These are phyloP conservation scores for Antidorcas marsupialis DNA, from an alignment of 2,113 vertebrate genomes.

Conservation along the genomic window DNA sequence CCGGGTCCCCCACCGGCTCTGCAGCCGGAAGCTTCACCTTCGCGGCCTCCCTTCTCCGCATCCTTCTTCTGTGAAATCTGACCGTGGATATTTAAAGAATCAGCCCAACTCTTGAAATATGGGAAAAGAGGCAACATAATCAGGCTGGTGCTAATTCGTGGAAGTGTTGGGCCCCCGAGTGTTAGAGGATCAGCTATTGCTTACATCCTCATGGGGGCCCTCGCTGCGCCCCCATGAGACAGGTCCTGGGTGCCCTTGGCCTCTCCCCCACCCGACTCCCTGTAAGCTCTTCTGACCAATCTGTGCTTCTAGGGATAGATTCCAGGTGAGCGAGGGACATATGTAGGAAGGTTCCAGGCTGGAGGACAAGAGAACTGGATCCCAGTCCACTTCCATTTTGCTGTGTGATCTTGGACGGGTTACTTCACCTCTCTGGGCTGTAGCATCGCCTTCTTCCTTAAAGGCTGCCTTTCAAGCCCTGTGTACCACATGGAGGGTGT, in stretches of 20 bases:
- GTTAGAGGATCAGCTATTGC: rapidly evolving
- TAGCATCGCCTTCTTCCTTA: not conserved
- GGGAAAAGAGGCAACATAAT: no score
- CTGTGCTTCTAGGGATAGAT: not conserved
- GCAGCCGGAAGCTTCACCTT: not conserved
- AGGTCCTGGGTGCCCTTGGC: not conserved
- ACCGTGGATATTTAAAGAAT: not conserved
- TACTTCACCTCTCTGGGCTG: not conserved
- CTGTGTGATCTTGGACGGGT: not conserved
- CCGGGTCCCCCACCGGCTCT: not conserved
- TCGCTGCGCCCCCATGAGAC: rapidly evolving
- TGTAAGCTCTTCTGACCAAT: no score
- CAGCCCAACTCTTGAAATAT: not conserved
- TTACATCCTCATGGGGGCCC: rapidly evolving
- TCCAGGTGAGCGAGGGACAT: not conserved
- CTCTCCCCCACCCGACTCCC: rapidly evolving
- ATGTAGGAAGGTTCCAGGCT: not conserved
- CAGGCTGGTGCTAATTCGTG: rapidly evolving
- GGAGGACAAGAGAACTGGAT: no score
- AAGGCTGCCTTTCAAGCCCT: not conserved
- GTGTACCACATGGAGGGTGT: rapidly evolving
- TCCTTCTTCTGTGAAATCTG: not conserved
- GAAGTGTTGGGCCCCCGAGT: rapidly evolving
- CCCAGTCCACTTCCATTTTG: not conserved
- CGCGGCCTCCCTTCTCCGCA: rapidly evolving